These are phyloP conservation scores for Anoncus sp. DNA, from an alignment of 2,888 invertebrate species.

Conservation along the genomic window DNA sequence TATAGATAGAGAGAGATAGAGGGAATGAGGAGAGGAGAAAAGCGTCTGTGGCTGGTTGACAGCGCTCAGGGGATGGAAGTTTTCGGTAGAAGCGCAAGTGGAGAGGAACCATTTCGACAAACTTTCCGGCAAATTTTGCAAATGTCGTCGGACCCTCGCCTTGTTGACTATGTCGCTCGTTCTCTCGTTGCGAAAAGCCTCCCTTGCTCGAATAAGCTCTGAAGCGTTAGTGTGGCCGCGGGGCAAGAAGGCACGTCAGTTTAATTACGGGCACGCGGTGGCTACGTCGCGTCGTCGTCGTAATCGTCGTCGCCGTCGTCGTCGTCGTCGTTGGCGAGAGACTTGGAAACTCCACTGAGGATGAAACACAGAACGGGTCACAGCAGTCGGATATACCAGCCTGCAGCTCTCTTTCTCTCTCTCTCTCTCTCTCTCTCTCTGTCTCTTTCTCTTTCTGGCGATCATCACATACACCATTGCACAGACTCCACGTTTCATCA, in stretches of 20 bases:
- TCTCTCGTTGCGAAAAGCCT: constrained; percentile 27
- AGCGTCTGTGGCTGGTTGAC: constrained; percentile 15
- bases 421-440: constrained; percentile 4
- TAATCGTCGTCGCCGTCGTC: constrained; percentile 28
- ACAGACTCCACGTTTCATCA: constrained; percentile 32
- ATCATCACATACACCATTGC: constrained; percentile 17
- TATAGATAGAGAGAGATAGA: background rate
- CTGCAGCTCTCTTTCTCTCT: background rate
- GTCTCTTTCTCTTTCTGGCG: constrained; percentile 2
- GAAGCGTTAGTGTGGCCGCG: constrained; percentile 40
- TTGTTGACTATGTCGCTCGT: constrained; percentile 11
- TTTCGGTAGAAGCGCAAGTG: constrained; percentile 18
- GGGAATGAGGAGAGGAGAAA: background rate
- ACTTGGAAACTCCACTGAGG: constrained; percentile 50
- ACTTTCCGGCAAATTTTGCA: constrained; percentile 59
- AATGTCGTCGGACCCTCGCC: constrained; percentile 39
- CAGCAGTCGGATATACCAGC: constrained; percentile 12
- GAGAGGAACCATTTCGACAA: constrained; percentile 52
- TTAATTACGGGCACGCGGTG: constrained; percentile 60
- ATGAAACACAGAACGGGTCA: constrained; percentile 43
- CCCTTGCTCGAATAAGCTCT: constrained; percentile 41
- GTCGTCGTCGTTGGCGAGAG: constrained; percentile 42
- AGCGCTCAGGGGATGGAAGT: constrained; percentile 36
- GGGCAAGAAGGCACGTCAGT: constrained; percentile 62
- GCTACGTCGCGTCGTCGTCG: constrained; percentile 31